These are phyloP conservation scores for Adelosebastes latens DNA, from an alignment of 2,797 vertebrate genomes.

Conservation along the genomic window DNA sequence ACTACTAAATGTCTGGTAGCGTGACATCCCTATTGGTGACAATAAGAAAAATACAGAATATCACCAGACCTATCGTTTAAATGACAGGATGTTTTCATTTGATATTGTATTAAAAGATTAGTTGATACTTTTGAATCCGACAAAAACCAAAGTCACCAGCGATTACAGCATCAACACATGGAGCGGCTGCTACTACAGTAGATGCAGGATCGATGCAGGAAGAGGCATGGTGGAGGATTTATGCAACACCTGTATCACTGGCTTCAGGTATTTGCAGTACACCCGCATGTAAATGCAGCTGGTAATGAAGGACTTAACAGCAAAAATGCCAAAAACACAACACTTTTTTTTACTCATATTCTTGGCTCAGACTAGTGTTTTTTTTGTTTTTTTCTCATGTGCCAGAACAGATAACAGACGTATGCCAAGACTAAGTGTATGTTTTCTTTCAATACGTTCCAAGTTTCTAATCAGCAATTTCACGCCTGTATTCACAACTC, in stretches of 20 bases:
- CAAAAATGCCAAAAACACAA: not conserved
- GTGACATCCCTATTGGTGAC: no score
- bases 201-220: slow-evolving; percentile 21
- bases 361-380: slow-evolving; percentile 27
- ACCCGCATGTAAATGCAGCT: not conserved
- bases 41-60: not conserved
- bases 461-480: slow-evolving; percentile 76
- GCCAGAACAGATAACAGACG: slow-evolving; percentile 57
- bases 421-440: slow-evolving; percentile 59
- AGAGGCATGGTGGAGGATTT: slow-evolving; percentile 3
- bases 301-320: not conserved
- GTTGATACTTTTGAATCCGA: not conserved
- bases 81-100: not conserved
- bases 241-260: not conserved
- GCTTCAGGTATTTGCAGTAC: not conserved
- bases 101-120: not conserved
- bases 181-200: slow-evolving; percentile 29
- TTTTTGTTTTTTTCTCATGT: slow-evolving; percentile 6
- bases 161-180: not conserved
- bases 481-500: slow-evolving; percentile 61
- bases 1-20: no score
- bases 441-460: slow-evolving; percentile 63
- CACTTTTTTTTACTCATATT: slow-evolving; percentile 16
- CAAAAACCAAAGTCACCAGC: not conserved
- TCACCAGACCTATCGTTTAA: not conserved